These are phyloP conservation scores for Lepisosteus oculatus DNA, from an alignment of 2,113 vertebrate genomes.

Conservation along the genomic window DNA sequence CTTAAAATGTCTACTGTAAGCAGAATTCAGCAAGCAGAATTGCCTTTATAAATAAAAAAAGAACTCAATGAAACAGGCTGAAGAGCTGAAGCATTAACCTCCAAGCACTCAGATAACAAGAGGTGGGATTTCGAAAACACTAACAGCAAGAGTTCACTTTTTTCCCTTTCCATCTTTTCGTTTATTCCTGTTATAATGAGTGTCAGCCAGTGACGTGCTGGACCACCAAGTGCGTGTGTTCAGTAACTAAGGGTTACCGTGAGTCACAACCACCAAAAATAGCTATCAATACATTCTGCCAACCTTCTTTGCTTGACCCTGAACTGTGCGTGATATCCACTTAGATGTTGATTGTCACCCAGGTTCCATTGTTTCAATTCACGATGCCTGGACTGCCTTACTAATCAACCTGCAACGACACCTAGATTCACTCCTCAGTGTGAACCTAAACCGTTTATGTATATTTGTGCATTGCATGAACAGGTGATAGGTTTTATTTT, in stretches of 20 bases:
- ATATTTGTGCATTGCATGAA: too few species aligned
- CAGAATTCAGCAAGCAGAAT: conserved; percentile 35
- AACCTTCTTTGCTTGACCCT: conserved; percentile 33
- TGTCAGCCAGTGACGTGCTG: conserved; percentile 28
- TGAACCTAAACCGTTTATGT: too few species aligned
- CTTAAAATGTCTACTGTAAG: conserved; percentile 28
- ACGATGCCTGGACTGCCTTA: neutral
- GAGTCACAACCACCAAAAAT: conserved; percentile 42
- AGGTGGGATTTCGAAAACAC: conserved; percentile 31
- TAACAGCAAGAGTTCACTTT: conserved; percentile 3
- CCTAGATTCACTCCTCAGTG: too few species aligned
- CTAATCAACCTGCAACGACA: conserved; percentile 7
- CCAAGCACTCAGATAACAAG: conserved; percentile 32
- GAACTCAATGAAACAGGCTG: conserved; percentile 21
- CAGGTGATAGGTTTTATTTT: too few species aligned
- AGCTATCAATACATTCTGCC: conserved; percentile 31
- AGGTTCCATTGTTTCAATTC: conserved; percentile 12
- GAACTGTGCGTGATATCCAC: conserved; percentile 19
- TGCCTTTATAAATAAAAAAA: conserved; percentile 35
- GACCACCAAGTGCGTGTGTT: conserved; percentile 29
- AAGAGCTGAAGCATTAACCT: conserved; percentile 19
- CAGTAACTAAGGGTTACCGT: conserved; percentile 43
- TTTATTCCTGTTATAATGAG: conserved; percentile 23
- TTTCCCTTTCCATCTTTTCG: neutral
- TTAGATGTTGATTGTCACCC: conserved; percentile 26